Percentiles rank a stretch among this genome's conserved stretches.
Evolutionary conservation across 2,797 vertebrate genomes (phyloP).

Genomic region (Rhinophrynus dorsalis): DNA sequence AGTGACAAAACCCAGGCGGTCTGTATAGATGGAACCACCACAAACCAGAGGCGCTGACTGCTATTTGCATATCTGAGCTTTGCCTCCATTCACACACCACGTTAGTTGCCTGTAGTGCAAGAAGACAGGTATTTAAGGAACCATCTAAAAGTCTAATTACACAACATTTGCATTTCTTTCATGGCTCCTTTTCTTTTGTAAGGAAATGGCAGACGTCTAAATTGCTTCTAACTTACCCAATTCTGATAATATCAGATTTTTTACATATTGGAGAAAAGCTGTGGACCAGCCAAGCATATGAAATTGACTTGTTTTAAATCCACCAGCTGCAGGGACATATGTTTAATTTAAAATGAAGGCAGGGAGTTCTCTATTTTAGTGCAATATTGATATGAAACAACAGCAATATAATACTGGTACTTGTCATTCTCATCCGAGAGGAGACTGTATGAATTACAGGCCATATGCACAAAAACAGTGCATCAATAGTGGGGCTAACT

Average conservation of each 20-base stretch:
- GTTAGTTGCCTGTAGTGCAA: conserved; percentile 57
- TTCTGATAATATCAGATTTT: conserved; percentile 25
- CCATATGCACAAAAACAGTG: too few species aligned
- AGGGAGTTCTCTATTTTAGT: background rate
- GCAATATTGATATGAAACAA: conserved; percentile 29
- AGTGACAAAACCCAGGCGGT: conserved; percentile 50
- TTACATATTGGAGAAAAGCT: conserved; percentile 34
- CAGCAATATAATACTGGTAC: background rate
- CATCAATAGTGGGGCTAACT: too few species aligned
- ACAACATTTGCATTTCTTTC: conserved; percentile 59
- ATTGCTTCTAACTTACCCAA: conserved; percentile 25
- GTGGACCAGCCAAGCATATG: conserved; percentile 5
- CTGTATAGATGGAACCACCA: conserved; percentile 32
- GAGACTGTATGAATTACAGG: too few species aligned
- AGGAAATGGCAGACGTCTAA: background rate
- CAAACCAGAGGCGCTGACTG: conserved; percentile 61
- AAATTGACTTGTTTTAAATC: conserved; percentile 23
- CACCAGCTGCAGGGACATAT: conserved; percentile 39
- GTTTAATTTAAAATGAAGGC: conserved; percentile 29
- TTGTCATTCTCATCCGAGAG: background rate
- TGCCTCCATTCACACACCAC: conserved; percentile 48
- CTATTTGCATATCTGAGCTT: conserved; percentile 65
- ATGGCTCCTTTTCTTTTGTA: conserved; percentile 51
- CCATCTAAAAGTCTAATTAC: conserved; percentile 63
- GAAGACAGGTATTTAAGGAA: conserved; percentile 64